A percentile compares a stretch with the other conserved stretches of the same genome.
Evolutionary conservation across 2,888 invertebrate species (phyloP).

Genomic region (Rotaria macrura): DNA sequence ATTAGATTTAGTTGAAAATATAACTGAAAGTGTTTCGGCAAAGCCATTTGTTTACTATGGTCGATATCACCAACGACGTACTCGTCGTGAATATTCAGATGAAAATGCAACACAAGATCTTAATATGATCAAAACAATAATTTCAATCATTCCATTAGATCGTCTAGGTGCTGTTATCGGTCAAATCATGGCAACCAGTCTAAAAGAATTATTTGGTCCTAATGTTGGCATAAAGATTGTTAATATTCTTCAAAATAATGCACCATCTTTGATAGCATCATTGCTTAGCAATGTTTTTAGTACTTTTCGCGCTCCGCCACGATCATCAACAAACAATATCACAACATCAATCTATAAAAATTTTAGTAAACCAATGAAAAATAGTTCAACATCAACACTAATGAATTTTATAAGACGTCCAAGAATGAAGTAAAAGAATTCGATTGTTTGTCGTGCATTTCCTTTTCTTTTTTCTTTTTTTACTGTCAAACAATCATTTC

Average conservation of each 20-base stretch:
- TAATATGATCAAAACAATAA: background rate
- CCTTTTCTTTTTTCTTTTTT: background rate
- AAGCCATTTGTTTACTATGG: background rate
- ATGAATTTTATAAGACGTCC: background rate
- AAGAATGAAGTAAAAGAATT: background rate
- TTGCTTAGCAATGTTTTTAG: background rate
- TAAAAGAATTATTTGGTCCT: background rate
- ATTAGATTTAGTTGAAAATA: background rate
- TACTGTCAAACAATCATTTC: background rate
- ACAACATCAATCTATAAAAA: background rate
- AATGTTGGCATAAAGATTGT: background rate
- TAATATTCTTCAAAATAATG: background rate
- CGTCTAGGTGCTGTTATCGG: background rate
- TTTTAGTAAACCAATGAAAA: background rate
- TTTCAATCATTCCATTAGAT: conserved; percentile 6
- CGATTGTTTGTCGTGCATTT: background rate
- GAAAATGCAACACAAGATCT: background rate
- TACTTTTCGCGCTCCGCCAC: background rate
- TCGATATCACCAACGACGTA: background rate
- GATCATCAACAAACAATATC: background rate
- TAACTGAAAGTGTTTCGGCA: background rate
- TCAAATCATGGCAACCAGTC: background rate
- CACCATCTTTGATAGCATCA: background rate
- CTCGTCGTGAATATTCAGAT: background rate
- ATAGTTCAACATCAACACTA: background rate